phyloP scores from a whole-genome alignment of 1,140 invertebrate genomes.

The Hetaerina americana region DNA sequence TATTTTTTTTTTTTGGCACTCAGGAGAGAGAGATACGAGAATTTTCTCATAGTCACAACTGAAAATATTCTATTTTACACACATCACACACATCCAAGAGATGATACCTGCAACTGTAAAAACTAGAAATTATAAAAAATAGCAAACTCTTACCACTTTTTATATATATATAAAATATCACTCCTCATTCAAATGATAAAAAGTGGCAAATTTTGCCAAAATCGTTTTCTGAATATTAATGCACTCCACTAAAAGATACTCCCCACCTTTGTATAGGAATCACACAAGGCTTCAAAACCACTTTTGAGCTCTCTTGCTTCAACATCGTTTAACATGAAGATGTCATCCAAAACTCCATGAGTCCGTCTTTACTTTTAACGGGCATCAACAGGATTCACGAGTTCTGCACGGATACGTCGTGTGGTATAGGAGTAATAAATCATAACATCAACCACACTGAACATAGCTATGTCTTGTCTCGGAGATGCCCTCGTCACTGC shows the following conservation, averaged over 20 bases:
- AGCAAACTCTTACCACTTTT: too few species aligned
- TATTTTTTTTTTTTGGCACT: too few species aligned
- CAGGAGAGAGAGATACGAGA: too few species aligned
- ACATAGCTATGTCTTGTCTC: background rate
- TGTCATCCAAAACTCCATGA: background rate
- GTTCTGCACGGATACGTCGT: background rate
- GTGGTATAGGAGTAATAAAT: background rate
- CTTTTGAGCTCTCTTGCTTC: background rate
- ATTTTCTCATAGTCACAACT: too few species aligned
- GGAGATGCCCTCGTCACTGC: background rate
- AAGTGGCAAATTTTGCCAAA: background rate
- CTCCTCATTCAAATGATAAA: background rate
- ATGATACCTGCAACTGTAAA: too few species aligned
- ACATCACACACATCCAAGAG: too few species aligned
- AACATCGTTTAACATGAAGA: background rate
- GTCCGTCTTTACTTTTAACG: background rate
- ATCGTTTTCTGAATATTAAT: background rate
- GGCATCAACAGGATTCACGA: background rate
- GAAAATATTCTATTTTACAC: too few species aligned
- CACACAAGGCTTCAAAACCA: too few species aligned
- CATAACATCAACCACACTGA: background rate
- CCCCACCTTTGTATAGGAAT: too few species aligned
- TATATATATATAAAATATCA: too few species aligned
- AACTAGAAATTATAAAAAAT: too few species aligned
- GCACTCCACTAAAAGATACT: too few species aligned